phyloP scores from a whole-genome alignment of 2,797 vertebrate species.

The Naso thynnoides region DNA sequence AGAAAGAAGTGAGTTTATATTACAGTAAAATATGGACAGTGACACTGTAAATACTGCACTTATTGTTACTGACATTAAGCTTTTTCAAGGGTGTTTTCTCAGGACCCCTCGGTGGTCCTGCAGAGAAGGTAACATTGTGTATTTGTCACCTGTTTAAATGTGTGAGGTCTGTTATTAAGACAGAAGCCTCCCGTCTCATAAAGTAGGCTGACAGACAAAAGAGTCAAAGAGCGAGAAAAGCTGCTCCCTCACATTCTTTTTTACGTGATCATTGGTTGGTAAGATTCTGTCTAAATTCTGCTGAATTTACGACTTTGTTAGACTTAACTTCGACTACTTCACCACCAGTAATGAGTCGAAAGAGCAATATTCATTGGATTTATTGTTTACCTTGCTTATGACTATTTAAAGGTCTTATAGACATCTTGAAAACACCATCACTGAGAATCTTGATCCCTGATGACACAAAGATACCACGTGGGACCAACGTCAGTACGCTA shows the following conservation, averaged over 20 bases:
- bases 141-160: constrained; percentile 11
- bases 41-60: constrained; percentile 28
- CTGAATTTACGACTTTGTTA: not conserved
- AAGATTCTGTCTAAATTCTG: not conserved
- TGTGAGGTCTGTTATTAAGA: constrained; percentile 14
- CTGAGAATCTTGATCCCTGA: no score
- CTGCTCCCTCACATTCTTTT: not conserved
- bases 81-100: constrained; percentile 18
- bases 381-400: not conserved
- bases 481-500: no score
- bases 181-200: constrained; percentile 5
- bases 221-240: not conserved
- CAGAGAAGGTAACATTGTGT: not conserved
- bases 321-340: not conserved
- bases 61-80: not conserved
- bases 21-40: constrained; percentile 47
- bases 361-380: not conserved
- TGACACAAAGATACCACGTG: no score
- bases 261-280: no score
- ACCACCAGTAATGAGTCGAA: not conserved
- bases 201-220: not conserved
- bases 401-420: no score
- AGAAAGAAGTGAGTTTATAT: constrained; percentile 43
- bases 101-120: constrained; percentile 18
- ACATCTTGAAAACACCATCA: no score